A percentile compares a stretch with the other conserved stretches of the same genome.
Evolutionary conservation across 92 coral and sea anemone species (phyloP).

Genomic region (Zoanthus sociatus): DNA sequence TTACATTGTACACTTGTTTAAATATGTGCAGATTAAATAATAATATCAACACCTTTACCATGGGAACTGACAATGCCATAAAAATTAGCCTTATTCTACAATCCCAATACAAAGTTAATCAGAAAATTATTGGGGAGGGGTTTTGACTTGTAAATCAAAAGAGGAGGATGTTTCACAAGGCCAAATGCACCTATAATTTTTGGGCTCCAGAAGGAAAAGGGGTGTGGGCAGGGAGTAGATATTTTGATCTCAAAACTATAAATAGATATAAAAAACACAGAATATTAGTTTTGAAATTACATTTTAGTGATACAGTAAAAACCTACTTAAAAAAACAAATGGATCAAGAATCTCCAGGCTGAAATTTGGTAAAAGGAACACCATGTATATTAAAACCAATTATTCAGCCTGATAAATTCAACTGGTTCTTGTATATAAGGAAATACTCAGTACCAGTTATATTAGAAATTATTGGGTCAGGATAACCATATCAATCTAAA

Average conservation of each 20-base stretch:
- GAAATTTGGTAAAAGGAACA: no score
- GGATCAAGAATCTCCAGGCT: no score
- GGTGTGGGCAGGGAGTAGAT: neutral
- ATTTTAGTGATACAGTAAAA: no score
- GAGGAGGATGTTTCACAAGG: neutral
- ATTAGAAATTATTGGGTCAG: no score
- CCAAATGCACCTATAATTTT: neutral
- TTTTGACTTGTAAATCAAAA: constrained; percentile 4
- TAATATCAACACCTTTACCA: neutral
- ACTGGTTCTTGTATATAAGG: no score
- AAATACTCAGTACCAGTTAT: no score
- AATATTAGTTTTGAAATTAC: no score
- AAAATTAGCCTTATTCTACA: neutral
- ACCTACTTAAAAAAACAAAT: no score
- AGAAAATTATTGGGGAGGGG: constrained; percentile 46
- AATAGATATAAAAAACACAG: neutral
- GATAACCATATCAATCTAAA: no score
- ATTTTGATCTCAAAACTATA: neutral
- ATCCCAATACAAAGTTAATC: neutral
- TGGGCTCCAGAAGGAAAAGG: neutral
- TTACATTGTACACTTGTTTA: neutral
- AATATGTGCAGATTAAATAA: neutral
- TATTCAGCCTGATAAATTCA: no score
- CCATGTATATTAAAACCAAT: no score
- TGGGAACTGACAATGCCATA: neutral